phyloP scores from a whole-genome alignment of 2,113 vertebrate genomes.

The Cercopithecus mona region DNA sequence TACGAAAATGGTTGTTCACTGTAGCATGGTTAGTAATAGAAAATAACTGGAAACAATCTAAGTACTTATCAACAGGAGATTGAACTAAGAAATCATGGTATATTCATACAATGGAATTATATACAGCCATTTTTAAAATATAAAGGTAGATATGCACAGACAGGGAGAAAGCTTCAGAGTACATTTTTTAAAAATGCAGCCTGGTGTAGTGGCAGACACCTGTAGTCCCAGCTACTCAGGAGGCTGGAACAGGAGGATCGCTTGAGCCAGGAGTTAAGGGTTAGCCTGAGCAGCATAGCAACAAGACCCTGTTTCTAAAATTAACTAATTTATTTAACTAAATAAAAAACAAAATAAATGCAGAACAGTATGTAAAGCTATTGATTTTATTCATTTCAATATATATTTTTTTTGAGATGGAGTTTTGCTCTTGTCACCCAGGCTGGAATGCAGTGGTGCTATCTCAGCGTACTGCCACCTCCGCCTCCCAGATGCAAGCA shows the following conservation, averaged over 20 bases:
- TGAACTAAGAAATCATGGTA: background rate
- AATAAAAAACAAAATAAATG: background rate
- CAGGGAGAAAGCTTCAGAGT: background rate
- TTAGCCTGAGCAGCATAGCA: background rate
- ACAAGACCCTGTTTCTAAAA: background rate
- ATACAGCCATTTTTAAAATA: background rate
- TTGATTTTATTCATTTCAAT: too few relatives aligned
- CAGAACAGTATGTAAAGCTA: background rate
- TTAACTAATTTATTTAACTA: background rate
- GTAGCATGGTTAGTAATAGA: background rate
- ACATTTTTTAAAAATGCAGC: background rate
- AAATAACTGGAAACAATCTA: slow-evolving; percentile 2
- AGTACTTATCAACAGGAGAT: background rate
- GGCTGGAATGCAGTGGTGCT: too few relatives aligned
- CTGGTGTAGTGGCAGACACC: background rate
- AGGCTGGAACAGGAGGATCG: background rate
- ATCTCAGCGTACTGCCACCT: too few relatives aligned
- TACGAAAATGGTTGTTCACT: background rate
- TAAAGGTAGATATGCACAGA: background rate
- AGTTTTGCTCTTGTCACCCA: too few relatives aligned
- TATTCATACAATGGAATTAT: background rate
- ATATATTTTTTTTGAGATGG: too few relatives aligned
- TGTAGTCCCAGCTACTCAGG: background rate
- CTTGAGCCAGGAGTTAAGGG: background rate
- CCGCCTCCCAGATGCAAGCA: too few relatives aligned